Conservation (phyloP, 30 jellyfish, hydroid and myxozoan genomes). For the Clytia hemisphaerica region DNA sequence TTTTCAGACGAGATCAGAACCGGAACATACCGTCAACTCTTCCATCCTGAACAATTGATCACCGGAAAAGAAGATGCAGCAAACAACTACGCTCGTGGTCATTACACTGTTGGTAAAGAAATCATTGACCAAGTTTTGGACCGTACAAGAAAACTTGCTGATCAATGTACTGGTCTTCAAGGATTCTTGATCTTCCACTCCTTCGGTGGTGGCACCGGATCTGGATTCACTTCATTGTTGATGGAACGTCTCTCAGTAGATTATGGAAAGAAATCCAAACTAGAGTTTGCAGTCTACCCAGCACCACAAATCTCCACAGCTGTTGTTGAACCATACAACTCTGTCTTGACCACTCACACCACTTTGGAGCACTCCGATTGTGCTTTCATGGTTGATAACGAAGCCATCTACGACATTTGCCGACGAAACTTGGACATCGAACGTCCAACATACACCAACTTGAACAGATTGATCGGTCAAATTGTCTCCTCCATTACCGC, state of each 20-base stretch:
- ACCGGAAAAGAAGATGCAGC: conserved; percentile 96
- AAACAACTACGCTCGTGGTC: conserved; percentile 94
- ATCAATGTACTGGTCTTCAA: conserved; percentile 79
- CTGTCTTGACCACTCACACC: conserved; percentile 84
- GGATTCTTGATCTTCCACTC: conserved; percentile 90
- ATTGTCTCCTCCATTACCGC: conserved; percentile 96
- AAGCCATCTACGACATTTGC: conserved; percentile 91
- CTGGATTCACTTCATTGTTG: conserved; percentile 88
- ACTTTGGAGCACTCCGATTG: conserved; percentile 88
- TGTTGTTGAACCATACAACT: conserved; percentile 95
- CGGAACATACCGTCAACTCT: conserved; percentile 75
- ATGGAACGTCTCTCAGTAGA: conserved; percentile 89
- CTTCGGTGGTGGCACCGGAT: conserved; percentile 98
- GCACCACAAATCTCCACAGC: conserved; percentile 99
- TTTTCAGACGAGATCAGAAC: conserved; percentile 77
- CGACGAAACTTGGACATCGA: conserved; percentile 79
- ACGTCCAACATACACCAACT: conserved; percentile 79
- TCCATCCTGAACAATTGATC: conserved; percentile 92
- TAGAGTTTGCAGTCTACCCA: conserved; percentile 88
- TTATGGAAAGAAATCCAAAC: conserved; percentile 88
- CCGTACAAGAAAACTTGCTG: conserved; percentile 84
- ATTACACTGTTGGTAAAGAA: conserved; percentile 85
- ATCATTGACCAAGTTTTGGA: conserved; percentile 70
- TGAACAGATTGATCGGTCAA: conserved; percentile 84
- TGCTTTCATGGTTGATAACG: conserved; percentile 94